Conservation (phyloP, 1,140 invertebrate genomes). For the Vanessa tameamea region DNA sequence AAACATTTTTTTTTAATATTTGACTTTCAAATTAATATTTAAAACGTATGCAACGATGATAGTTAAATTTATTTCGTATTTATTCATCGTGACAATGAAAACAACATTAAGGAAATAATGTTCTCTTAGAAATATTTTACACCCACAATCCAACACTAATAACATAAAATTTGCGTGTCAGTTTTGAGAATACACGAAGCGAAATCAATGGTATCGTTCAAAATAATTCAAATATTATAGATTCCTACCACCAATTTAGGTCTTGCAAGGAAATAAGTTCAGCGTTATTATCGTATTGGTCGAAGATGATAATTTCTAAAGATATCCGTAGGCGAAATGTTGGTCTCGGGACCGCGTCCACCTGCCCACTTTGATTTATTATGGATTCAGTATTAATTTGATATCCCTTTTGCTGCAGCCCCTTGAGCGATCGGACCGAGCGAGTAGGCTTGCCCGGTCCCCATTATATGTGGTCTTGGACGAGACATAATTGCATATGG, state of each 20-base stretch:
- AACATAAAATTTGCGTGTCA: slow-evolving; percentile 36
- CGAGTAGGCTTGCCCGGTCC: slow-evolving; percentile 61
- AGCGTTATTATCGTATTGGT: slow-evolving; percentile 49
- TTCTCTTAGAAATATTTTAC: background rate
- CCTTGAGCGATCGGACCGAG: slow-evolving; percentile 75
- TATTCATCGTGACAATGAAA: too few relatives aligned
- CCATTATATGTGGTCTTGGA: slow-evolving; percentile 74
- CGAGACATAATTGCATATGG: slow-evolving; percentile 77
- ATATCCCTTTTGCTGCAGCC: slow-evolving; percentile 76
- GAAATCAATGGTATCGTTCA: slow-evolving; percentile 39
- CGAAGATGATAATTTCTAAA: slow-evolving; percentile 73
- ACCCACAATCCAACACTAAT: background rate
- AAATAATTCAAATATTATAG: slow-evolving; percentile 46
- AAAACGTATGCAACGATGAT: too few relatives aligned
- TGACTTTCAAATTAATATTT: background rate
- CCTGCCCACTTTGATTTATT: slow-evolving; percentile 79
- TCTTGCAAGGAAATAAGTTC: slow-evolving; percentile 45
- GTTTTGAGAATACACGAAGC: slow-evolving; percentile 30
- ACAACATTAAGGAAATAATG: too few relatives aligned
- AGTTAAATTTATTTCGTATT: too few relatives aligned
- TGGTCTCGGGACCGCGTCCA: slow-evolving; percentile 69
- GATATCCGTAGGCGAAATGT: slow-evolving; percentile 74
- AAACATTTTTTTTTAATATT: background rate
- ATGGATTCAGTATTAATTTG: slow-evolving; percentile 81
- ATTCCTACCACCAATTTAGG: slow-evolving; percentile 48